A percentile compares a stretch with the other conserved stretches of the same genome.
These are phyloP conservation scores for Bursaphelenchus okinawaensis DNA, from an alignment of 2,888 invertebrate species.

Conservation along the genomic window DNA sequence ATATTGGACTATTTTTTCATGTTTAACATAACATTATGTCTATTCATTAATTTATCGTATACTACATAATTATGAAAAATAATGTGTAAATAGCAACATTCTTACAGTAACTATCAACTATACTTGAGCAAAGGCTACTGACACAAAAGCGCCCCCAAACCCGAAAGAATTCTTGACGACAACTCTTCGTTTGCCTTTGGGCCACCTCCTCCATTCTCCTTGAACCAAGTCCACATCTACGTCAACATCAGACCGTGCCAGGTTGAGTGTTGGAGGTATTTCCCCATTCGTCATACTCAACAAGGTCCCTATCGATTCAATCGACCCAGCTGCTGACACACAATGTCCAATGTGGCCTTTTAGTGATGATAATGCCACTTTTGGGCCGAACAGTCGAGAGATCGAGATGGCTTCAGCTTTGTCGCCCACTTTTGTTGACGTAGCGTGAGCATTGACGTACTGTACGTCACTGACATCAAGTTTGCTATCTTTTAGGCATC, in stretches of 20 bases:
- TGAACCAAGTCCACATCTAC: conserved; percentile 69
- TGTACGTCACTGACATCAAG: conserved; percentile 98
- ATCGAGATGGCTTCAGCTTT: conserved; percentile 12
- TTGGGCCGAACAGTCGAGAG: not conserved
- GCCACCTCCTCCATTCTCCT: conserved; percentile 66
- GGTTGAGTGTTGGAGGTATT: conserved; percentile 82
- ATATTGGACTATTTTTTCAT: not conserved
- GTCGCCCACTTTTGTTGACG: conserved; percentile 19
- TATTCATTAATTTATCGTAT: too few relatives aligned
- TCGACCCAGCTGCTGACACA: conserved; percentile 89
- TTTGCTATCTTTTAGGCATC: conserved; percentile 64
- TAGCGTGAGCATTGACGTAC: conserved; percentile 63
- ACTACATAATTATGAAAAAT: too few relatives aligned
- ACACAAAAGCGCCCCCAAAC: conserved; percentile 95
- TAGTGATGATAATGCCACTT: conserved; percentile 71
- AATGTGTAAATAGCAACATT: too few relatives aligned
- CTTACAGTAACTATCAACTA: not conserved
- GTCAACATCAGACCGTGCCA: conserved; percentile 69
- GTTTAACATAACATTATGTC: not conserved
- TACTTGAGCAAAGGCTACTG: conserved; percentile 48
- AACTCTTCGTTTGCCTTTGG: conserved; percentile 60
- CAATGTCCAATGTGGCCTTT: conserved; percentile 97
- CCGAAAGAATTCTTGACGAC: conserved; percentile 96
- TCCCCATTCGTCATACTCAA: conserved; percentile 71
- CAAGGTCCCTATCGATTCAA: conserved; percentile 80